These are phyloP conservation scores for Achlya flavicornis DNA, from an alignment of 2,888 invertebrate species.

Conservation along the genomic window DNA sequence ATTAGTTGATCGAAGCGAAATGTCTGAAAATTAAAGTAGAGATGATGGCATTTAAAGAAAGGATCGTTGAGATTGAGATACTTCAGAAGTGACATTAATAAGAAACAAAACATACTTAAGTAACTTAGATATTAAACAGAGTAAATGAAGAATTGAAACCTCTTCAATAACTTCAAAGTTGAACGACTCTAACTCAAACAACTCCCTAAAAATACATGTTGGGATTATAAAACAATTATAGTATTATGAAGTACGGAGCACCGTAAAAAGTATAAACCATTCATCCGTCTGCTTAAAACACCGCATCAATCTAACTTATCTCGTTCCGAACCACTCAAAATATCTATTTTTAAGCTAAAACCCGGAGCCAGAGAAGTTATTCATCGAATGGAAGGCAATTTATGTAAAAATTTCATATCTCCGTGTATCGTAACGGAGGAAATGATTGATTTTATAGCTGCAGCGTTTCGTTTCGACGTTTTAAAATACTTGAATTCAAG, in stretches of 20 bases:
- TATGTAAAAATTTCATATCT: constrained; percentile 75
- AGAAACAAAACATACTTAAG: background rate
- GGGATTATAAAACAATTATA: constrained; percentile 55
- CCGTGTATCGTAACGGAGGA: constrained; percentile 63
- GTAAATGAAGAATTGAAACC: background rate
- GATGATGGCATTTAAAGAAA: no score
- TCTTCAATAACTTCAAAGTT: background rate
- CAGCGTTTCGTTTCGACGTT: constrained; percentile 67
- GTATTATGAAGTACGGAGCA: constrained; percentile 48
- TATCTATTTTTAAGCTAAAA: constrained; percentile 79
- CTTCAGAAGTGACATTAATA: background rate
- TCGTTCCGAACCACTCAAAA: constrained; percentile 73
- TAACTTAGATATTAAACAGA: background rate
- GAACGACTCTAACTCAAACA: constrained; percentile 17
- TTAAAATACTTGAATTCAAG: constrained; percentile 57
- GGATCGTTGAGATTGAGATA: no score
- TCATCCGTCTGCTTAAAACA: constrained; percentile 64
- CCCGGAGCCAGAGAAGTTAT: constrained; percentile 39
- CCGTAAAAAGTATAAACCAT: constrained; percentile 60
- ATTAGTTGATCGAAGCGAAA: no score
- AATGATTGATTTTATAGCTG: constrained; percentile 81
- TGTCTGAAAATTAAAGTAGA: no score
- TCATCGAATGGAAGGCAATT: constrained; percentile 44
- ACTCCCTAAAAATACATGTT: constrained; percentile 38
- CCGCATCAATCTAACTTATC: constrained; percentile 77